phyloP scores from a whole-genome alignment of 1,140 invertebrate species.

The Melanaphis sacchari region DNA sequence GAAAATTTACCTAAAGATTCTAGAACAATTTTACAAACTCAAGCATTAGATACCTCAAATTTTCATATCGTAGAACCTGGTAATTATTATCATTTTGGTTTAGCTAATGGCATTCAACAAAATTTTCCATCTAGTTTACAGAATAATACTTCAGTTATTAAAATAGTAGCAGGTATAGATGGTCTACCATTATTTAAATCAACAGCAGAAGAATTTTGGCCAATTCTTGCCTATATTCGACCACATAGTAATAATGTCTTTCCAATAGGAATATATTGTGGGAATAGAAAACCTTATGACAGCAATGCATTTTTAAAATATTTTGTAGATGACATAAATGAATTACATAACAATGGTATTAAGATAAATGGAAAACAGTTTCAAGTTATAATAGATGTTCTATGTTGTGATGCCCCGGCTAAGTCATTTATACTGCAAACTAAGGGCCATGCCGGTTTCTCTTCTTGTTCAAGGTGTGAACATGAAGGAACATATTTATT shows the following conservation, averaged over 20 bases:
- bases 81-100: slow-evolving; percentile 58
- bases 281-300: slow-evolving; percentile 58
- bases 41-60: neutral
- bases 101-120: slow-evolving; percentile 48
- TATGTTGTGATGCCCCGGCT: slow-evolving; percentile 58
- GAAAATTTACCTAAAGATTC: neutral
- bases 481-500: slow-evolving; percentile 38
- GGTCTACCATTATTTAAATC: slow-evolving; percentile 60
- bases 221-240: slow-evolving; percentile 60
- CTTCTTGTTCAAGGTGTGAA: slow-evolving; percentile 53
- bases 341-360: slow-evolving; percentile 51
- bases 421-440: slow-evolving; percentile 54
- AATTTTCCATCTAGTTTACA: neutral
- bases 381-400: slow-evolving; percentile 30
- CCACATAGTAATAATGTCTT: slow-evolving; percentile 19
- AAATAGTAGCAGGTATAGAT: slow-evolving; percentile 51
- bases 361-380: slow-evolving; percentile 8
- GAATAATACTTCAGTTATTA: neutral
- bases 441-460: slow-evolving; percentile 55
- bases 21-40: neutral
- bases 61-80: slow-evolving; percentile 14
- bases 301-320: slow-evolving; percentile 57
- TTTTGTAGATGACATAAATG: slow-evolving; percentile 59
- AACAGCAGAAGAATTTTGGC: slow-evolving; percentile 60
- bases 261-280: slow-evolving; percentile 58